Evolutionary conservation across 2,888 invertebrate species (phyloP).

Genomic region (Drosophila pegasa): DNA sequence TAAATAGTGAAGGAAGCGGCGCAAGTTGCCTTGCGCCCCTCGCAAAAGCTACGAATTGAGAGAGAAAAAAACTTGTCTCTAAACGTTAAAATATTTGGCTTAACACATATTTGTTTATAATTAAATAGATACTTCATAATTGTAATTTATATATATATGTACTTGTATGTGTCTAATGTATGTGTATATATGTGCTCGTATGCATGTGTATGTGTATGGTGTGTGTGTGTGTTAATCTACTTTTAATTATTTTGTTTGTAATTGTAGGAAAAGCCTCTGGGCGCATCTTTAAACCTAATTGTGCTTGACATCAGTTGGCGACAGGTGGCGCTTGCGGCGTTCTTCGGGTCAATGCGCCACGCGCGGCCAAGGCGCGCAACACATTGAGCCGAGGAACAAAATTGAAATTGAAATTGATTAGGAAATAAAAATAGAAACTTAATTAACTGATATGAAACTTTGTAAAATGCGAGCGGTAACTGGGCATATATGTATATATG

Average conservation of each 20-base stretch:
- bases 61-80: conserved; percentile 45
- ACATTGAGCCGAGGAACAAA: conserved; percentile 69
- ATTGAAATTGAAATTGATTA: conserved; percentile 22
- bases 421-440: conserved; percentile 30
- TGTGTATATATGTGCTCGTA: conserved; percentile 26
- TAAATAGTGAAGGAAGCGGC: conserved; percentile 18
- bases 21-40: conserved; percentile 18
- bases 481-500: conserved; percentile 1
- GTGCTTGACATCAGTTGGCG: conserved; percentile 71
- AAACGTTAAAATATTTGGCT: conserved; percentile 72
- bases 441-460: conserved; percentile 54
- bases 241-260: conserved; percentile 40
- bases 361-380: conserved; percentile 12
- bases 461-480: conserved; percentile 61
- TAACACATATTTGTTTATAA: conserved; percentile 72
- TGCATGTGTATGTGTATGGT: conserved; percentile 36
- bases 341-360: conserved; percentile 67
- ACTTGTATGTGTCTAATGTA: conserved; percentile 39
- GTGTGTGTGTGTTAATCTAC: conserved; percentile 48
- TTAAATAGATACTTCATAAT: conserved; percentile 64
- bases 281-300: conserved; percentile 77
- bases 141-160: conserved; percentile 53
- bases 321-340: conserved; percentile 53
- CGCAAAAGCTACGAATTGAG: conserved; percentile 14
- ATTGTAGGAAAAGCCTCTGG: conserved; percentile 76